Base-by-base conservation (phyloP, 2,797 vertebrate species). In the Poeciliopsis infans region DNA sequence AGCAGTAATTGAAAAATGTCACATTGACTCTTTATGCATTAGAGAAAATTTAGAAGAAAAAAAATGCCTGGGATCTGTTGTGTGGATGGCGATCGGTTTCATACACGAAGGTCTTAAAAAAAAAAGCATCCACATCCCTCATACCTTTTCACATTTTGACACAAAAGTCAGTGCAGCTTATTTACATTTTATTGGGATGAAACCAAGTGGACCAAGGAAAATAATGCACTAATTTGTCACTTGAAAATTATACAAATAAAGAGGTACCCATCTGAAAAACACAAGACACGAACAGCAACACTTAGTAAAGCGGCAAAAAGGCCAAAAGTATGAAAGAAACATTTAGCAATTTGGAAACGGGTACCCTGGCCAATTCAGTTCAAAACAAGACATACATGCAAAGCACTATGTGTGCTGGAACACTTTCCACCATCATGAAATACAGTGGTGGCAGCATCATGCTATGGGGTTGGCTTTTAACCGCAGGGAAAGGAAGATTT, bases 1-100 rank as follows among this genome's bases (percentile, higher is more conserved):
- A 96, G 92, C 93, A 89, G 91, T 93, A 91, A 91, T 87, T 83
- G 87, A 87, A 76, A 81, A 88, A 91, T 86, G 88, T 74, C 82
- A 83, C 77, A 49, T 79, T 64, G 66, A 79, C 78, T 88, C 86
- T 87, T 87, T 79, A 77, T 85, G 59, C 83, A 61, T 90, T 82
- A 71, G 49, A 61, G 77, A 66, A 82, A 80, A 85, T 86, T 79
- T 79, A 86, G 70, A 86, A 74, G 18, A 4, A 80, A 41, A 79
- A 33, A 61, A 61, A 74, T 76, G 75, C 66, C 25, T 39, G 57
- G 1, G 71, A 68, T 85, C 45, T 72, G 78, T 57, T 75, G 69
- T 72, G 47, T 83, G 31, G 18, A 43, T 31, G n/a, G 39, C 49
- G 51, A 74, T 71, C 25, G 25, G 57, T 68, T 75, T 71, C 68